Conservation (phyloP, 2,113 vertebrate species). For the Chrysemys picta region DNA sequence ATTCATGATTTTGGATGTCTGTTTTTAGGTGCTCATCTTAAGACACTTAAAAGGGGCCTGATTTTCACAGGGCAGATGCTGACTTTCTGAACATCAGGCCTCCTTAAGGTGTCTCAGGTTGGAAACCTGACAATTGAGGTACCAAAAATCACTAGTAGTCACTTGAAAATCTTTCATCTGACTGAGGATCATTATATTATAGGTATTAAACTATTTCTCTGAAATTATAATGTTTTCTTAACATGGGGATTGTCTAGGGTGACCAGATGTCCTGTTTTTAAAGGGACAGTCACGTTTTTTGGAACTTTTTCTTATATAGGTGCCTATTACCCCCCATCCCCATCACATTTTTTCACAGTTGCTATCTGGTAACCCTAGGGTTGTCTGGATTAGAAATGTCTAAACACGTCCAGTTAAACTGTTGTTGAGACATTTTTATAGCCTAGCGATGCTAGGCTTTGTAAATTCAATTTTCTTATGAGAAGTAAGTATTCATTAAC, state of each 20-base stretch:
- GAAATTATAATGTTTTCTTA: background rate
- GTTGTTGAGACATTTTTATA: background rate
- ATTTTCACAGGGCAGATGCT: background rate
- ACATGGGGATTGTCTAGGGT: background rate
- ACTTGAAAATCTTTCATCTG: background rate
- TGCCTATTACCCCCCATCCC: no score
- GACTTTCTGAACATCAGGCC: background rate
- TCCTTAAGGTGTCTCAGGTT: background rate
- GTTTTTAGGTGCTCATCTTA: background rate
- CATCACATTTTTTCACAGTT: no score
- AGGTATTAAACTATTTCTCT: background rate
- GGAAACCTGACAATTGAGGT: background rate
- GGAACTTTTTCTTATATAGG: no score
- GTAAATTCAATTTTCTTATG: slow-evolving; percentile 24
- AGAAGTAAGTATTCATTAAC: slow-evolving; percentile 43
- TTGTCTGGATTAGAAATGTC: background rate
- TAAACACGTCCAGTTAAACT: background rate
- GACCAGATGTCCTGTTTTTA: no score
- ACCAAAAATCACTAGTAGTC: background rate
- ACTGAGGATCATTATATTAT: background rate
- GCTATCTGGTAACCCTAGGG: background rate
- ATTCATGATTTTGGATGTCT: background rate
- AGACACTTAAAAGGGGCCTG: background rate
- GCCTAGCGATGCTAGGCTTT: background rate
- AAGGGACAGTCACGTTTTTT: no score